Evolutionary conservation across 2,113 vertebrate genomes (phyloP).

Genomic region (Silurus asotus): DNA sequence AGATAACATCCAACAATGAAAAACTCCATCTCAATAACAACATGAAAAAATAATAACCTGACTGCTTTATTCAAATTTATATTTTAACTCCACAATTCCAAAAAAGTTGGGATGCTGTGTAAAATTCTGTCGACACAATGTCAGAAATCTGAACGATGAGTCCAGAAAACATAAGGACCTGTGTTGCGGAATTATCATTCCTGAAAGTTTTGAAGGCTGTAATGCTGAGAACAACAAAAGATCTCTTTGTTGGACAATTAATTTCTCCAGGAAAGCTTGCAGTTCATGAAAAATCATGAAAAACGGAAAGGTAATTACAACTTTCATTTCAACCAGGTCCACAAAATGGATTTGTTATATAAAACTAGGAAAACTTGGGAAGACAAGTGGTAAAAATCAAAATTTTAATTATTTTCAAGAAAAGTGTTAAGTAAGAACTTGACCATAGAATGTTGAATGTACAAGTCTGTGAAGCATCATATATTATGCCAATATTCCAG

Average conservation of each 20-base stretch:
- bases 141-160: not conserved
- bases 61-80: not conserved
- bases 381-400: not conserved
- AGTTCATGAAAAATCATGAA: not conserved
- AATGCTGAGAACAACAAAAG: not conserved
- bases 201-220: not conserved
- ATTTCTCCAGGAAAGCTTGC: not conserved
- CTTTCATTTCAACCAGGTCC: not conserved
- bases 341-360: not conserved
- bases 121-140: too few species aligned
- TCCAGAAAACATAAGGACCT: too few species aligned
- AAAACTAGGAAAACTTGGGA: not conserved
- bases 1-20: not conserved
- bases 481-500: not conserved
- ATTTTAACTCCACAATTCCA: not conserved
- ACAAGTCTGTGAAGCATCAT: not conserved
- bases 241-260: not conserved
- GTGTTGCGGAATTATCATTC: not conserved
- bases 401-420: not conserved
- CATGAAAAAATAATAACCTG: too few species aligned
- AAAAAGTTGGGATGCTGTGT: not conserved
- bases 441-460: not conserved
- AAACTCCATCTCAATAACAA: not conserved
- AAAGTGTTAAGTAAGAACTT: not conserved
- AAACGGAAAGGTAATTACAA: not conserved